phyloP scores from a whole-genome alignment of 2,797 vertebrate species.

The Lepus oiostolus region DNA sequence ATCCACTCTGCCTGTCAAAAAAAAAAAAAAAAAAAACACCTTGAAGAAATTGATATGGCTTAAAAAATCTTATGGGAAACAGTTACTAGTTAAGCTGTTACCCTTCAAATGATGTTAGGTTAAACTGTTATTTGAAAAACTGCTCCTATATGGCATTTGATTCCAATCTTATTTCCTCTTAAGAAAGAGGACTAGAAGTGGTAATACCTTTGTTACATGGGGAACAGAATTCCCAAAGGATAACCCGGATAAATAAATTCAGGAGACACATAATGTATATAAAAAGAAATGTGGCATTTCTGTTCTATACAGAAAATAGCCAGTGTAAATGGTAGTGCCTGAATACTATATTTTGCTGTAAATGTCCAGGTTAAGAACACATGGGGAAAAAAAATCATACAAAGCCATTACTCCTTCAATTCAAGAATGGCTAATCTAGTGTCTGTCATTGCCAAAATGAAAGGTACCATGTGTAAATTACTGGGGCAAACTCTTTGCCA shows the following conservation, averaged over 20 bases:
- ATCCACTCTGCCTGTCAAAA: conserved; percentile 82
- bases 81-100: background rate
- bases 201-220: background rate
- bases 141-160: background rate
- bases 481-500: background rate
- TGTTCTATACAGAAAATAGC: background rate
- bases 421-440: background rate
- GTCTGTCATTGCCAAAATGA: background rate
- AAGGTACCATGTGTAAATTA: background rate
- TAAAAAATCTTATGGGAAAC: conserved; percentile 13
- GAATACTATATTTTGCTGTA: background rate
- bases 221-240: conserved; percentile 39
- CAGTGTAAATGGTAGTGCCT: background rate
- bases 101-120: background rate
- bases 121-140: conserved; percentile 42
- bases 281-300: background rate
- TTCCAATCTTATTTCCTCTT: conserved; percentile 39
- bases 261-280: background rate
- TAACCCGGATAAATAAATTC: conserved; percentile 12
- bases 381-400: background rate
- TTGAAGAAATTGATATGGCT: conserved; percentile 91
- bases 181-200: background rate
- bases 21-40: conserved; percentile 94
- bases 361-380: background rate
- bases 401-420: background rate